Base-by-base conservation (phyloP, 2,113 vertebrate genomes). In the Neomonachus schauinslandi region DNA sequence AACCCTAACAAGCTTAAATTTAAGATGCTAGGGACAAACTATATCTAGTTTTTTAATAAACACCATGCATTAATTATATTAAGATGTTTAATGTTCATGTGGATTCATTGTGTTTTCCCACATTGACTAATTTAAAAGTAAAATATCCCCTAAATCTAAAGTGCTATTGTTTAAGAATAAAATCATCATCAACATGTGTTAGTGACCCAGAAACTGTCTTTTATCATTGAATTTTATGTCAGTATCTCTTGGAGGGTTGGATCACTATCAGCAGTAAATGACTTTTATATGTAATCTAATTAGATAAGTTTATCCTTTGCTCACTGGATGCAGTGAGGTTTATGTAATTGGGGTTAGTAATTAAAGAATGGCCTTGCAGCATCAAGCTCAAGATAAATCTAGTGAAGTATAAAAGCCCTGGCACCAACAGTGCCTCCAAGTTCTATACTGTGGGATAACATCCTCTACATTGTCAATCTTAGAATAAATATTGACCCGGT, bases 331-430 rank as follows among this genome's bases (percentile, higher is more conserved):
- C 72, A 69, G 13, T 83, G 82, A 95, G 22, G 24, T 94, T 92
- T 85, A 4, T 97, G 79, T 95, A 72, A 94, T 77, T 97, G 49
- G 39, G 28, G 57, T 89, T 94, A 63, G 26, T 90, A 63, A 84
- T 90, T 82, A 80, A 94, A 97, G 57, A 96, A 91, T 82, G 55
- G 12, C n/a, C 53, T 95, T 96, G 53, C 28, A 93, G 31, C 19
- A 46, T 96, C 46, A 84, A 46, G 10, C 63, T 93, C 51, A 67
- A 51, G 42, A 77, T 79, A 59, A 88, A 74, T 89, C 42, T 92
- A 86, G 79, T 92, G 51, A 89, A 94, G n/a, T 72, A 55, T 63
- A 51, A 87, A 93, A 92, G 61, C 22, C 12, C 71, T 91, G 7
- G 31, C 12, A 24, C 57, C 71, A 89, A 19, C 42, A 91, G 2